These are phyloP conservation scores for Axinella damicornis DNA, from an alignment of 37 sponge, comb jelly and placozoan species.

Conservation along the genomic window DNA sequence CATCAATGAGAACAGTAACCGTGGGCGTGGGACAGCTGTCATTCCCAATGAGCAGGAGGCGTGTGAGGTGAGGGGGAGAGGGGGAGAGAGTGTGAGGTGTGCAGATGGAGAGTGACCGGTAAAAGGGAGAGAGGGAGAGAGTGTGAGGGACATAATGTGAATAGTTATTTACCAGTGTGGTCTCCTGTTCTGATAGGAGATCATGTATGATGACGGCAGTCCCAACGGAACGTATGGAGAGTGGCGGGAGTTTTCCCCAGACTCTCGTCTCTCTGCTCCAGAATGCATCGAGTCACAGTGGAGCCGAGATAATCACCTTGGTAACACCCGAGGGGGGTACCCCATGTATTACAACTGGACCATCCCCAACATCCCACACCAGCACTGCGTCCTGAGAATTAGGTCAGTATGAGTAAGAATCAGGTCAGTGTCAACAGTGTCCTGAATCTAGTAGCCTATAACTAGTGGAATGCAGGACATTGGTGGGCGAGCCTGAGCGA, in stretches of 20 bases:
- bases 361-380: slow-evolving; percentile 85
- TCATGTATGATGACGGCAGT: slow-evolving; percentile 11
- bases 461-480: too few species aligned
- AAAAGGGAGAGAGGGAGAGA: too few species aligned
- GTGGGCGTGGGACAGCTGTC: not conserved
- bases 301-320: slow-evolving; percentile 98
- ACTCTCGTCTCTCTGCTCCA: slow-evolving; percentile 71
- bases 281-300: slow-evolving; percentile 86
- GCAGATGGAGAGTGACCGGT: not conserved
- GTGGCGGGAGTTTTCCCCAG: slow-evolving; percentile 70
- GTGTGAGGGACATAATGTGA: too few species aligned
- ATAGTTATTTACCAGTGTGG: too few species aligned
- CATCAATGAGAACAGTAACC: slow-evolving; percentile 45
- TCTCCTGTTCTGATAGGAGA: slow-evolving; percentile 3
- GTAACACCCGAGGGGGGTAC: slow-evolving; percentile 88
- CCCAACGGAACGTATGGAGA: slow-evolving; percentile 36
- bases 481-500: too few species aligned
- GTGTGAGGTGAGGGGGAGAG: slow-evolving; percentile 69
- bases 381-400: slow-evolving; percentile 91
- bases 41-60: slow-evolving; percentile 89
- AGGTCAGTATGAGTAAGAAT: too few species aligned
- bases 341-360: slow-evolving; percentile 98
- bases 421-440: too few species aligned
- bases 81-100: too few species aligned
- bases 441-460: too few species aligned